Evolutionary conservation across 2,888 invertebrate species (phyloP).

Genomic region (Harpalus rufipes): DNA sequence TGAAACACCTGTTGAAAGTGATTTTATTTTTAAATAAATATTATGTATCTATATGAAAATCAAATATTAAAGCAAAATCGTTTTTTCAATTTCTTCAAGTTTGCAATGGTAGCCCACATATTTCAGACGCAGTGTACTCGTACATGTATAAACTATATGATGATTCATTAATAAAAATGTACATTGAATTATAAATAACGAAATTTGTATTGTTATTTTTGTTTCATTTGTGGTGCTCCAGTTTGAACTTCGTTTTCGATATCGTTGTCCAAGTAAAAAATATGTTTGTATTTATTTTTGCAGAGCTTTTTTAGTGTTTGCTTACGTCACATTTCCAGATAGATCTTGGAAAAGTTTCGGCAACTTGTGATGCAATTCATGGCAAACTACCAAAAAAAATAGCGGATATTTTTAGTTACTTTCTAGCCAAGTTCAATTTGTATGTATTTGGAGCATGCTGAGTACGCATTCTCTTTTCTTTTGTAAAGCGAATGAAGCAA

Average conservation of each 20-base stretch:
- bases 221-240: too few species aligned
- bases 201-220: too few species aligned
- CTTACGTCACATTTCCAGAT: conserved; percentile 60
- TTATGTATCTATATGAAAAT: too few species aligned
- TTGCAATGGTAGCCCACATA: too few species aligned
- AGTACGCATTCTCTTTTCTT: background rate
- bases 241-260: background rate
- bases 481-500: background rate
- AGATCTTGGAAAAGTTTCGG: conserved; percentile 60
- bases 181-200: too few species aligned
- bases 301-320: conserved; percentile 14
- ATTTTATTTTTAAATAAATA: too few species aligned
- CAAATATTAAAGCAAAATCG: too few species aligned
- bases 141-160: too few species aligned
- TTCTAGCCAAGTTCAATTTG: conserved; percentile 61
- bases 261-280: conserved; percentile 6
- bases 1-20: too few species aligned
- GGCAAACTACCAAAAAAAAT: conserved; percentile 55
- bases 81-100: too few species aligned
- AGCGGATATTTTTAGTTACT: conserved; percentile 42
- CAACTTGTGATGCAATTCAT: conserved; percentile 52
- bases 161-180: too few species aligned
- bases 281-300: conserved; percentile 49
- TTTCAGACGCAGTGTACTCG: too few species aligned
- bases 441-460: conserved; percentile 18